phyloP scores from a whole-genome alignment of 1,140 invertebrate genomes.

The Atta colombica region DNA sequence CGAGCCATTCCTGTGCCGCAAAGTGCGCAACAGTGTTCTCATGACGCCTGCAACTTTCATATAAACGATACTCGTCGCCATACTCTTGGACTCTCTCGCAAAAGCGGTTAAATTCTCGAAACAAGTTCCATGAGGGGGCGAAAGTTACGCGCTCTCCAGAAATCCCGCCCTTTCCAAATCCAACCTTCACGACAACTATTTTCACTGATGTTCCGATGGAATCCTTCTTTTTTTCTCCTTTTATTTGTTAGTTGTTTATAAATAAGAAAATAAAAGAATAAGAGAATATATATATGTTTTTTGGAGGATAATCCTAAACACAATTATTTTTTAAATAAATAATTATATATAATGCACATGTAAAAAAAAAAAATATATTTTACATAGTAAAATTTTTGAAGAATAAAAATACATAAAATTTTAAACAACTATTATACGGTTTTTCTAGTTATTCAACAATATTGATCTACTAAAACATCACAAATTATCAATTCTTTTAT shows the following conservation, averaged over 20 bases:
- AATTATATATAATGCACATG: not conserved
- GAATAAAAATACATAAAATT: not conserved
- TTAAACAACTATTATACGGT: not conserved
- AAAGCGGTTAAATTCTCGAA: constrained; percentile 53
- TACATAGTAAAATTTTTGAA: not conserved
- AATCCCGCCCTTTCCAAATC: constrained; percentile 37
- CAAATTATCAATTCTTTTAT: not conserved
- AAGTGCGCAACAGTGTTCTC: constrained; percentile 54
- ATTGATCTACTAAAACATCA: not conserved
- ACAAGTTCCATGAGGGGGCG: constrained; percentile 48
- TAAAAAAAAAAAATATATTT: no score
- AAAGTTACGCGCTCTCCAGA: constrained; percentile 36
- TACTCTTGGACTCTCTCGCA: constrained; percentile 50
- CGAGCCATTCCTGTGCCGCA: constrained; percentile 14
- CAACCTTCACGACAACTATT: constrained; percentile 37
- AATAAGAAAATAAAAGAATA: not conserved
- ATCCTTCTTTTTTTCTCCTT: not conserved
- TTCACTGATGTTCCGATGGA: not conserved
- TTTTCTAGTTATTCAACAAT: not conserved
- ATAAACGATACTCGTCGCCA: constrained; percentile 45
- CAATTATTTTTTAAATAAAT: not conserved
- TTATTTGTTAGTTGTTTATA: not conserved
- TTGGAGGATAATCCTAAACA: not conserved
- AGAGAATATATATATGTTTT: not conserved
- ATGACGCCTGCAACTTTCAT: constrained; percentile 30